These are phyloP conservation scores for Rhodeus uyekii DNA, from an alignment of 2,797 vertebrate species.

Conservation along the genomic window DNA sequence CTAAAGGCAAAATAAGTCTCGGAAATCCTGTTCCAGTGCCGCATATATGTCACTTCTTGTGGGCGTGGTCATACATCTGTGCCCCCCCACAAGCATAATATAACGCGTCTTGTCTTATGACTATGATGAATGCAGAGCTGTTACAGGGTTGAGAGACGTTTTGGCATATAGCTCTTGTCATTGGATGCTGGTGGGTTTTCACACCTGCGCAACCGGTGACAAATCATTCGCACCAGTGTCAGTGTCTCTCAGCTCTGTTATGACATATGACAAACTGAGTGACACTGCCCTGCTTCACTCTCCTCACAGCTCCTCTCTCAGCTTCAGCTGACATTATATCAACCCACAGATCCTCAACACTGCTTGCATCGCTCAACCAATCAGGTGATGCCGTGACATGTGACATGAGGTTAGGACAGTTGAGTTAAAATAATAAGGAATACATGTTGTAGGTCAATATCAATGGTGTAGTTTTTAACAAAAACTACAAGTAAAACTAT, in stretches of 20 bases:
- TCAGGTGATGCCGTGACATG: background rate
- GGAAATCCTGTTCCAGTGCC: background rate
- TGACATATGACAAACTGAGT: slow-evolving; percentile 52
- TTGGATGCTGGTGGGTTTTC: slow-evolving; percentile 41
- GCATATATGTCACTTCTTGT: background rate
- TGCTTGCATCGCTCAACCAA: background rate
- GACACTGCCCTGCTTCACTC: slow-evolving; percentile 23
- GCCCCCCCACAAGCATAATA: background rate
- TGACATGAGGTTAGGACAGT: no score
- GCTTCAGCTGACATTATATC: background rate
- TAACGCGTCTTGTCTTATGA: background rate
- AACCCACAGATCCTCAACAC: background rate
- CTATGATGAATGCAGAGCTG: background rate
- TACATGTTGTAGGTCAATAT: no score
- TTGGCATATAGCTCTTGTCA: background rate
- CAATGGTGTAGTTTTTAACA: no score
- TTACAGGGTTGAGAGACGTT: background rate
- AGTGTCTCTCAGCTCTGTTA: slow-evolving; percentile 34
- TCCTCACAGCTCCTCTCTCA: slow-evolving; percentile 12
- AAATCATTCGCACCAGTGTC: slow-evolving; percentile 37
- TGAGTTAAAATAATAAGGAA: no score
- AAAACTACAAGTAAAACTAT: background rate
- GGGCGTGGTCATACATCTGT: background rate
- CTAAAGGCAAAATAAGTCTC: background rate
- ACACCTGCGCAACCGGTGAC: slow-evolving; percentile 37